Conservation (phyloP, 2,888 invertebrate species). For the Tromatobia lineatoria region DNA sequence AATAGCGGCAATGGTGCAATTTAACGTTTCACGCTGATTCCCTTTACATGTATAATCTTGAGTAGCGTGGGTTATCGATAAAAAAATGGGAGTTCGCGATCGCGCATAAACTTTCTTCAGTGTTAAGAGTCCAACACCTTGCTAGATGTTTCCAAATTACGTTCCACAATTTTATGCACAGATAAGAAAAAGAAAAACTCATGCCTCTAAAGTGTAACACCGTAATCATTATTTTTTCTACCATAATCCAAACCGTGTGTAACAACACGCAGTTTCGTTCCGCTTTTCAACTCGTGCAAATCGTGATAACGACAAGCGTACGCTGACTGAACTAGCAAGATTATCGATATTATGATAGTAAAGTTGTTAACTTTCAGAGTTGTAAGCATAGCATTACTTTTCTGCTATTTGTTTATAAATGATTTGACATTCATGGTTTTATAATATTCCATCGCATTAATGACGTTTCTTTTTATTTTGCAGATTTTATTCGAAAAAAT, state of each 20-base stretch:
- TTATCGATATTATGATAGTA: neutral
- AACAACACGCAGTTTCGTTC: constrained; percentile 4
- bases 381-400: no score
- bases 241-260: neutral
- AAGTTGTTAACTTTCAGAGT: neutral
- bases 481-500: no score
- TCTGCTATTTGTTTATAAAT: no score
- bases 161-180: neutral
- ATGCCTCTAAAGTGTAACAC: neutral
- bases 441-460: no score
- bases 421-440: no score
- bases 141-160: neutral
- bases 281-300: constrained; percentile 18
- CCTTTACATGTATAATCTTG: constrained; percentile 44
- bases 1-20: constrained; percentile 65
- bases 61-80: constrained; percentile 56
- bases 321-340: neutral
- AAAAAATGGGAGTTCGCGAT: constrained; percentile 39
- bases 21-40: constrained; percentile 57
- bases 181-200: neutral
- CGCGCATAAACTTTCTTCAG: constrained; percentile 47
- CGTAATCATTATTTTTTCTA: constrained; percentile 12
- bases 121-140: constrained; percentile 22
- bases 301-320: neutral
- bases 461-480: no score